These are phyloP conservation scores for Australoheros facetus DNA, from an alignment of 2,797 vertebrate species.

Conservation along the genomic window DNA sequence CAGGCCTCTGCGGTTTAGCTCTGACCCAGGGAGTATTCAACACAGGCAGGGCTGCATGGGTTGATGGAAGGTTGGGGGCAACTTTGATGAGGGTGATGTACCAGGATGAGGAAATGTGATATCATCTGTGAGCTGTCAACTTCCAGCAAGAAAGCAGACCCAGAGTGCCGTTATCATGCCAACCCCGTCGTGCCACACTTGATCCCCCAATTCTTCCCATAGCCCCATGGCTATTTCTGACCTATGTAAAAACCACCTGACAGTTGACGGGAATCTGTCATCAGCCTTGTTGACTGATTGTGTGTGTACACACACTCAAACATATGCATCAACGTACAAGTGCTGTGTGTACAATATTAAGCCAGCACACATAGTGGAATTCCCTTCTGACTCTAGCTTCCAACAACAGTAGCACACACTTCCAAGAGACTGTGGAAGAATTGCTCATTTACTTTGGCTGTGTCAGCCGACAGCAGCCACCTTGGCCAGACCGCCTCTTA, in stretches of 20 bases:
- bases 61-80: conserved; percentile 25
- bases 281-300: conserved; percentile 28
- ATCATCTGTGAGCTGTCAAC: conserved; percentile 58
- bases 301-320: conserved; percentile 12
- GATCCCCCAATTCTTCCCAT: conserved; percentile 64
- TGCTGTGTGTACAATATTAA: conserved; percentile 10
- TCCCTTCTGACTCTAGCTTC: conserved; percentile 42
- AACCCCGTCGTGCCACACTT: conserved; percentile 17
- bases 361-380: conserved; percentile 43
- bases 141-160: conserved; percentile 48
- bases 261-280: conserved; percentile 54
- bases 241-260: conserved; percentile 56
- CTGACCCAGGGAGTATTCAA: conserved; percentile 63
- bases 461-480: conserved; percentile 50
- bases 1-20: conserved; percentile 53
- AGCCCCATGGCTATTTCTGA: conserved; percentile 66
- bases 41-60: conserved; percentile 15
- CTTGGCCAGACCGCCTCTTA: conserved; percentile 56
- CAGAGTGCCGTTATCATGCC: conserved; percentile 31
- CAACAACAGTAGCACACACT: conserved; percentile 48
- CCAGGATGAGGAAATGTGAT: conserved; percentile 65
- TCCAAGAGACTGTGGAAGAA: conserved; percentile 50
- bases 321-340: conserved; percentile 3
- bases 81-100: conserved; percentile 38
- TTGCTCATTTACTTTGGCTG: conserved; percentile 68